Base-by-base conservation (phyloP, 2,113 vertebrate species). In the Ageneiosus marmoratus region DNA sequence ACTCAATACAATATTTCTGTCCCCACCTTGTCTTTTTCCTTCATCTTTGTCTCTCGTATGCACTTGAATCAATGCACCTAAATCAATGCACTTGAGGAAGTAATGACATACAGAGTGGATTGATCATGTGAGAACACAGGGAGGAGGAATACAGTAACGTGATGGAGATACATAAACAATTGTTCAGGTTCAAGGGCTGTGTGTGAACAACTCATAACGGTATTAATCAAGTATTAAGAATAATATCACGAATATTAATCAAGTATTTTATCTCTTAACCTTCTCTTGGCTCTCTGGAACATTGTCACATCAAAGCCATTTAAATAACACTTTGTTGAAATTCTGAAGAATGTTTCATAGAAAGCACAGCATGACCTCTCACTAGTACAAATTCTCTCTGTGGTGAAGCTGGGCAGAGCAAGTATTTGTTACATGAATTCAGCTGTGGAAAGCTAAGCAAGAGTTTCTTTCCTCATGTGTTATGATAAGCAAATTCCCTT, bases 1-100 rank as follows among this genome's bases (percentile, higher is more conserved):
- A 58, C 89, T 79, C 87, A 90, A 87, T 37, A 51, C 83, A 32
- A 34, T 84, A 73, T 65, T 69, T 75, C 74, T 55, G 51, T 80
- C 60, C n/a, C 81, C 56, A 13, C 24, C 51, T 83, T 77, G 15
- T 70, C 70, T 60, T 46, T 51, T 69, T 80, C 67, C 48, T 74
- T 48, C 65, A 65, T 74, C 56, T 76, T 65, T 81, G 51, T 63
- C 16, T 75, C 37, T 73, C 41, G 0, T 16, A 78, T 58, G 56
- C 78, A 50, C 48, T n/a, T n/a, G n/a, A n/a, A n/a, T n/a, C n/a
- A n/a, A n/a, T n/a, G n/a, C 65, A 50, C 48, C 79, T 82, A 82
- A 82, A 81, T 82, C n/a, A 58, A 82, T 63, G 55, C 44, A 37
- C 56, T 50, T 55, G 11, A 67, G 20, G 67, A 78, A 10, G 27